Percentiles rank a stretch among this genome's conserved stretches.
Evolutionary conservation across 1,140 invertebrate genomes (phyloP).

Genomic region (Melanaphis sacchari): DNA sequence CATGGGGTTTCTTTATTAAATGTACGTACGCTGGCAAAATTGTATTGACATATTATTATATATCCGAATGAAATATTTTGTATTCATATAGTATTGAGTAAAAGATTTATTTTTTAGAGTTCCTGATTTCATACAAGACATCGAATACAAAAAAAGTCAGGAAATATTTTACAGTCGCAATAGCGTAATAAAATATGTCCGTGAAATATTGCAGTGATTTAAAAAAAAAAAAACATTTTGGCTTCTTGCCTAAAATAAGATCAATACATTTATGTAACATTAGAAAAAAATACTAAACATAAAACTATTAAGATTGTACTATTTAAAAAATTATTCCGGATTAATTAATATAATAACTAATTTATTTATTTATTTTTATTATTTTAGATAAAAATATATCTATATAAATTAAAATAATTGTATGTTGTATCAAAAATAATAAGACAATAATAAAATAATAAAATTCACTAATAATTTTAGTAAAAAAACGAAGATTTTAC

Average conservation of each 20-base stretch:
- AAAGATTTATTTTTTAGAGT: neutral
- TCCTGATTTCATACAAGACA: neutral
- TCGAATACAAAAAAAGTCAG: neutral
- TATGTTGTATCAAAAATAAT: no score
- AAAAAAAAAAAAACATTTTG: constrained; percentile 5
- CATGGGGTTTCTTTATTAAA: constrained; percentile 4
- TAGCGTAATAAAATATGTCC: neutral
- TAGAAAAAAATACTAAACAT: neutral
- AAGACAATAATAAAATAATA: no score
- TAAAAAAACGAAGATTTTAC: neutral
- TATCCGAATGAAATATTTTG: neutral
- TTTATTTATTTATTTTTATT: no score
- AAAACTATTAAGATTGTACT: neutral
- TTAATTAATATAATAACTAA: neutral
- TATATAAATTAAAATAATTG: no score
- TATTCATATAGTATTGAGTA: constrained; percentile 18
- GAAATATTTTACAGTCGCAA: neutral
- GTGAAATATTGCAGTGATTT: constrained; percentile 6
- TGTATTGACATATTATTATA: constrained; percentile 21
- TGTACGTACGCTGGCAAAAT: neutral
- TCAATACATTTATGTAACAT: neutral
- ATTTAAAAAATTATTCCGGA: neutral
- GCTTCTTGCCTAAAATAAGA: neutral
- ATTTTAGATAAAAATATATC: neutral
- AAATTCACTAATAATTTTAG: no score